A percentile compares a stretch with the other conserved stretches of the same genome.
Conservation (phyloP, 2,113 vertebrate species). For the Pelodiscus sinensis region DNA sequence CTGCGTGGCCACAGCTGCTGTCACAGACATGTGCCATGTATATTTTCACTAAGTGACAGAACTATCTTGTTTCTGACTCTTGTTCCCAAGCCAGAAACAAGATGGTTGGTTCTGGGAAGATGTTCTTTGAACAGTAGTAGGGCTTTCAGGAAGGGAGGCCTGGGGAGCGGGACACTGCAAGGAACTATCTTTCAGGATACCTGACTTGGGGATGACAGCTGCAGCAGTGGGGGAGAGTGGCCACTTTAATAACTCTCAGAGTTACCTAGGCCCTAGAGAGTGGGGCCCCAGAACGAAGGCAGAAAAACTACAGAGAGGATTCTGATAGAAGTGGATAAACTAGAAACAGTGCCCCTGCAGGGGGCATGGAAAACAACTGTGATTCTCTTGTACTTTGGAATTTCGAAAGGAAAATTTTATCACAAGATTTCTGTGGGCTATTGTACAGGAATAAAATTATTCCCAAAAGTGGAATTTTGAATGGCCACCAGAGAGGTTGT, state of each 20-base stretch:
- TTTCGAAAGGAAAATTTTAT: background rate
- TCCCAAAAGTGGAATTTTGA: background rate
- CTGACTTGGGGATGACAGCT: no score
- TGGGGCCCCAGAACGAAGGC: background rate
- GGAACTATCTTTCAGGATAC: background rate
- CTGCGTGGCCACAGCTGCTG: no score
- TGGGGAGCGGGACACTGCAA: background rate
- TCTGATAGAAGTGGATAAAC: background rate
- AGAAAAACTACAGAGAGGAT: background rate
- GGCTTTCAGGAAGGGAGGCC: background rate
- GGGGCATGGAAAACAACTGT: background rate
- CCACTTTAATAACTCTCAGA: background rate
- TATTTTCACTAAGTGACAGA: no score
- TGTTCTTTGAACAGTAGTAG: background rate
- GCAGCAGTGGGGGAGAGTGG: background rate
- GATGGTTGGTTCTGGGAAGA: background rate
- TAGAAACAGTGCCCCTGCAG: background rate
- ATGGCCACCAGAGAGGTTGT: background rate
- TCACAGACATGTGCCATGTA: no score
- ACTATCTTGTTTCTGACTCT: no score
- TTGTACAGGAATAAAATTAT: background rate
- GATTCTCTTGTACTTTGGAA: background rate
- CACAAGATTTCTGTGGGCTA: background rate
- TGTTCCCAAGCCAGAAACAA: background rate
- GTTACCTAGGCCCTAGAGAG: background rate